These are phyloP conservation scores for Plebejus argus DNA, from an alignment of 2,888 invertebrate species.

Conservation along the genomic window DNA sequence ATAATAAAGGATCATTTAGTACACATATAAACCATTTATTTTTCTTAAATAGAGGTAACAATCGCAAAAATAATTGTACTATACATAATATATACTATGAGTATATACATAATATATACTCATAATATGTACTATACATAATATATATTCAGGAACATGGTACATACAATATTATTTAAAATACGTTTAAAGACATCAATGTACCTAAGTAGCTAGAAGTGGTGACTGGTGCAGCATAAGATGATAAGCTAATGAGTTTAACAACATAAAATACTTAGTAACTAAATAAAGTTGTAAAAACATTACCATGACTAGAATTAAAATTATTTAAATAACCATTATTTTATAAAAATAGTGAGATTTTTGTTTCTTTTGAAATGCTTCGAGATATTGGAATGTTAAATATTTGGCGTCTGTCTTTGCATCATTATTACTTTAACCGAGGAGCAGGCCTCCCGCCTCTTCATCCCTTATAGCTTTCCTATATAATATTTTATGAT, in stretches of 20 bases:
- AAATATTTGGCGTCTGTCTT: neutral
- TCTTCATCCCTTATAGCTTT: neutral
- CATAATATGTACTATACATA: neutral
- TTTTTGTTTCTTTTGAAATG: neutral
- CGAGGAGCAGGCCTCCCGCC: too few relatives aligned
- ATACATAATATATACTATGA: neutral
- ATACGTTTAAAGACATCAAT: neutral
- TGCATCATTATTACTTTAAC: neutral
- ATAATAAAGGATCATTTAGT: neutral
- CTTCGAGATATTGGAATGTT: neutral
- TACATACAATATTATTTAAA: neutral
- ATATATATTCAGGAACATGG: neutral
- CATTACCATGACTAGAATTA: constrained; percentile 9
- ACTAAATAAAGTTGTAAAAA: constrained; percentile 6
- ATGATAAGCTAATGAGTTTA: neutral
- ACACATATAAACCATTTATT: constrained; percentile 7
- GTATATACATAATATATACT: neutral
- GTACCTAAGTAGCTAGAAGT: neutral
- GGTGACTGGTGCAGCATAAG: neutral
- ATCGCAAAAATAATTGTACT: neutral
- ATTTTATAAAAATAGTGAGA: constrained; percentile 2
- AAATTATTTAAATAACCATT: neutral
- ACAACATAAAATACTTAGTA: neutral
- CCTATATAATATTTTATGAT: neutral
- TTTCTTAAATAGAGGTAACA: constrained; percentile 1